These are phyloP conservation scores for Drosophila vallismaia DNA, from an alignment of 2,888 invertebrate species.

Conservation along the genomic window DNA sequence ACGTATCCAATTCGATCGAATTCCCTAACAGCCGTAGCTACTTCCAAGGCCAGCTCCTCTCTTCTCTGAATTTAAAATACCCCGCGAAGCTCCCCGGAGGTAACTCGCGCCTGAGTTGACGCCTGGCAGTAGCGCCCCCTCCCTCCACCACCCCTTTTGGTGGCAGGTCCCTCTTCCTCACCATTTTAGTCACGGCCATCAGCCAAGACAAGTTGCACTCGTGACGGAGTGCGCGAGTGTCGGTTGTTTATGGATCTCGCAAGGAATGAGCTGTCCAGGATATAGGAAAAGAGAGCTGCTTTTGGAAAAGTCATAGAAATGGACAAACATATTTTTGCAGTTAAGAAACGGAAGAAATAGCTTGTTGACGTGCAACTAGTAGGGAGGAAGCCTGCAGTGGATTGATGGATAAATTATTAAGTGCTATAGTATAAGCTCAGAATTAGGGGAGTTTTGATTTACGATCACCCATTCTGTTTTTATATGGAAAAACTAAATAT, in stretches of 20 bases:
- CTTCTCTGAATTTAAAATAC: too few relatives aligned
- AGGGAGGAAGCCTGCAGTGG: constrained; percentile 5
- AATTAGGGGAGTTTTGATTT: constrained; percentile 6
- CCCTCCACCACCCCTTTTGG: neutral
- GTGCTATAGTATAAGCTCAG: neutral
- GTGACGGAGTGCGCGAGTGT: constrained; percentile 45
- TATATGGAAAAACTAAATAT: neutral
- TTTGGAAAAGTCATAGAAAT: neutral
- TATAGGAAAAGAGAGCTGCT: constrained; percentile 1
- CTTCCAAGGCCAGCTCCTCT: too few relatives aligned
- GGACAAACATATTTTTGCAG: constrained; percentile 33
- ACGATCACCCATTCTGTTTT: neutral
- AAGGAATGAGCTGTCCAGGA: constrained; percentile 26
- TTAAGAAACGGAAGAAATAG: constrained; percentile 32
- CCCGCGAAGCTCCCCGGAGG: too few relatives aligned
- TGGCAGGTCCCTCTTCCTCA: neutral
- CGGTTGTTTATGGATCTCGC: constrained; percentile 39
- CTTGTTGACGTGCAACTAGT: constrained; percentile 39
- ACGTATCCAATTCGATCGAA: too few relatives aligned
- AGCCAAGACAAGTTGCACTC: constrained; percentile 51
- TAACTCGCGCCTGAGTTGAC: constrained; percentile 77
- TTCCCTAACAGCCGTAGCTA: too few relatives aligned
- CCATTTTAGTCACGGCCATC: constrained; percentile 47
- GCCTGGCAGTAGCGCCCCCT: constrained; percentile 49
- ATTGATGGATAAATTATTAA: constrained; percentile 31